A percentile compares a stretch with the other conserved stretches of the same genome.
phyloP scores from a whole-genome alignment of 2,888 invertebrate species.

The Drosophila suboccidentalis region DNA sequence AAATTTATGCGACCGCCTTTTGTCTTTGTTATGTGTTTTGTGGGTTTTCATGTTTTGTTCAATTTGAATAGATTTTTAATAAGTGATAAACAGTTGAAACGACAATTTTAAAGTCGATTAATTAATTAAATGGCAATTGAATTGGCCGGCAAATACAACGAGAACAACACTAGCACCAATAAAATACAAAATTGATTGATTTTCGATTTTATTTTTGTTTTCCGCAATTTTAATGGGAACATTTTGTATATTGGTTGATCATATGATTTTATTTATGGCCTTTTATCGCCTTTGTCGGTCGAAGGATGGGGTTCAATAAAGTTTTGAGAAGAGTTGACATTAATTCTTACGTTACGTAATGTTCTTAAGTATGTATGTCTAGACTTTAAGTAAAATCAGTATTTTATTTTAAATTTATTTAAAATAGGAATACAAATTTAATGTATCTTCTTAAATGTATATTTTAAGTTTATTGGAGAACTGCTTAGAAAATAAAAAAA shows the following conservation, averaged over 20 bases:
- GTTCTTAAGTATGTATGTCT: no score
- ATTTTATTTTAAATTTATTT: no score
- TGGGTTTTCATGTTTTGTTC: conserved; percentile 24
- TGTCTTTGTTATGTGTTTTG: conserved; percentile 36
- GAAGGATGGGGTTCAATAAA: neutral
- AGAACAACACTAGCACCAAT: conserved; percentile 51
- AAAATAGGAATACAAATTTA: no score
- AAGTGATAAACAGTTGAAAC: conserved; percentile 71
- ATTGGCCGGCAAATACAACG: conserved; percentile 43
- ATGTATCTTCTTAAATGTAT: no score
- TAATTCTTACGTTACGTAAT: neutral
- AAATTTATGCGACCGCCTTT: conserved; percentile 64
- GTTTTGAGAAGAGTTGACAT: neutral
- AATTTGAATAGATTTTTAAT: conserved; percentile 75
- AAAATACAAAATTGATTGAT: conserved; percentile 71
- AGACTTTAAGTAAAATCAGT: no score
- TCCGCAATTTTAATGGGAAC: conserved; percentile 56
- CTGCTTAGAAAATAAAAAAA: no score
- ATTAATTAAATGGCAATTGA: conserved; percentile 81
- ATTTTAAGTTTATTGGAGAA: no score
- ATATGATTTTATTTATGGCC: conserved; percentile 34
- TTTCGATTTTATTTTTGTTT: conserved; percentile 34
- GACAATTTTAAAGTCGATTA: conserved; percentile 78
- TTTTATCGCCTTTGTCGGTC: conserved; percentile 14
- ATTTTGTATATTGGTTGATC: conserved; percentile 45